Conservation (phyloP, 2,113 vertebrate genomes). For the Macquaria ambigua region DNA sequence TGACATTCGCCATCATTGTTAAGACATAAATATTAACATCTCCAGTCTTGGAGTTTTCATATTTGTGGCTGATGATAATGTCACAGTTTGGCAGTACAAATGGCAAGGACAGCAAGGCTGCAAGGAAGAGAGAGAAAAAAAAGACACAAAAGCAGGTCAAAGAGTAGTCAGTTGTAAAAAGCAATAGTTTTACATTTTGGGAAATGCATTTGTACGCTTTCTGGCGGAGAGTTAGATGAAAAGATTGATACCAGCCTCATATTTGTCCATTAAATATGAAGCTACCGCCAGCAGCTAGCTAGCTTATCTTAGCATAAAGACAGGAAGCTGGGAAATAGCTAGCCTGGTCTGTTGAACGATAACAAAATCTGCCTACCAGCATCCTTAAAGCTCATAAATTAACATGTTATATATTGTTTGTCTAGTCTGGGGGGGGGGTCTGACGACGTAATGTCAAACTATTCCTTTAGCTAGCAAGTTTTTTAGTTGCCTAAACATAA, state of each 20-base stretch:
- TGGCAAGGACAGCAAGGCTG: not conserved
- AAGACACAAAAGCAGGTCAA: not conserved
- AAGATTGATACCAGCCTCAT: not conserved
- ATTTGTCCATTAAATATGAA: not conserved
- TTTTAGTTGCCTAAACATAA: not conserved
- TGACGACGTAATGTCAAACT: not conserved
- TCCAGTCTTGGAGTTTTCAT: slow-evolving; percentile 14
- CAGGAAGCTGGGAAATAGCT: not conserved
- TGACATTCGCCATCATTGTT: slow-evolving; percentile 15
- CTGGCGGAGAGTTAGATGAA: not conserved
- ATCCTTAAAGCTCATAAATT: not conserved
- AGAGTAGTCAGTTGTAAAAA: not conserved
- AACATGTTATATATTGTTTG: not conserved
- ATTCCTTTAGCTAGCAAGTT: not conserved
- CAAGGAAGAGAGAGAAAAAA: not conserved
- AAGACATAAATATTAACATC: slow-evolving; percentile 35
- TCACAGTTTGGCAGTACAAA: slow-evolving; percentile 22
- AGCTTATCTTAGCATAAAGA: not conserved
- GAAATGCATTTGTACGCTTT: not conserved
- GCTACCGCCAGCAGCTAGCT: not conserved
- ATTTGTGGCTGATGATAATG: slow-evolving; percentile 34
- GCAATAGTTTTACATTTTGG: not conserved
- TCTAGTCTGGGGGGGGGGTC: no score
- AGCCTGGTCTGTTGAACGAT: not conserved
- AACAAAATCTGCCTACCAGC: not conserved